These are phyloP conservation scores for Cylas formicarius DNA, from an alignment of 1,140 invertebrate genomes.

Conservation along the genomic window DNA sequence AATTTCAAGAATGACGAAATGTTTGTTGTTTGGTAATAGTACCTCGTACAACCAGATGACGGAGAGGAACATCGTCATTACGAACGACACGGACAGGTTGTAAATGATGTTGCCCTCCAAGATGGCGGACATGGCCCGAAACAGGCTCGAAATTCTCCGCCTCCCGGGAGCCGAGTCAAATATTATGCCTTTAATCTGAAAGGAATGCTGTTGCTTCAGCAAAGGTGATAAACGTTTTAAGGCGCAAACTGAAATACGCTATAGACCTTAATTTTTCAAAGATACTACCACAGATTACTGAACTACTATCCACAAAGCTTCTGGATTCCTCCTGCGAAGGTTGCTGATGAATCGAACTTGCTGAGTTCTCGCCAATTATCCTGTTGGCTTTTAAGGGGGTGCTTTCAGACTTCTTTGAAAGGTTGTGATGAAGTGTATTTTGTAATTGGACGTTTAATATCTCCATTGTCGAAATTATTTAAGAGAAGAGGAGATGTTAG, in stretches of 20 bases:
- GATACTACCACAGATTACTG: background rate
- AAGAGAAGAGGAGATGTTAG: background rate
- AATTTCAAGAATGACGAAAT: background rate
- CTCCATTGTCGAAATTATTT: too few species aligned
- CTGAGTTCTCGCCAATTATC: too few species aligned
- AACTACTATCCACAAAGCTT: background rate
- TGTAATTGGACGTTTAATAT: too few species aligned
- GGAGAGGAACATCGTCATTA: slow-evolving; percentile 51
- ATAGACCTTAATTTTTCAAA: too few species aligned
- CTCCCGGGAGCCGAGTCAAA: slow-evolving; percentile 70
- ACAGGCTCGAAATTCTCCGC: slow-evolving; percentile 49
- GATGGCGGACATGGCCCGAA: slow-evolving; percentile 54
- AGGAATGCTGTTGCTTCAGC: too few species aligned
- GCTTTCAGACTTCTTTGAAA: too few species aligned
- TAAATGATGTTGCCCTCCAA: slow-evolving; percentile 48
- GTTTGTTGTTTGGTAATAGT: slow-evolving; percentile 9
- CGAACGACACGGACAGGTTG: slow-evolving; percentile 48
- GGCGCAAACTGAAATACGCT: too few species aligned
- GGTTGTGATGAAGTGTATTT: too few species aligned
- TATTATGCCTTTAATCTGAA: slow-evolving; percentile 61
- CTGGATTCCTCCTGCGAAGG: too few species aligned
- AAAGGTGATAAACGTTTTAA: too few species aligned
- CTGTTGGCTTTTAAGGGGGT: too few species aligned
- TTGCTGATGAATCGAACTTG: too few species aligned
- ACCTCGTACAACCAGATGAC: slow-evolving; percentile 55